These are phyloP conservation scores for Ochlodes sylvanus DNA, from an alignment of 2,888 invertebrate species.

Conservation along the genomic window DNA sequence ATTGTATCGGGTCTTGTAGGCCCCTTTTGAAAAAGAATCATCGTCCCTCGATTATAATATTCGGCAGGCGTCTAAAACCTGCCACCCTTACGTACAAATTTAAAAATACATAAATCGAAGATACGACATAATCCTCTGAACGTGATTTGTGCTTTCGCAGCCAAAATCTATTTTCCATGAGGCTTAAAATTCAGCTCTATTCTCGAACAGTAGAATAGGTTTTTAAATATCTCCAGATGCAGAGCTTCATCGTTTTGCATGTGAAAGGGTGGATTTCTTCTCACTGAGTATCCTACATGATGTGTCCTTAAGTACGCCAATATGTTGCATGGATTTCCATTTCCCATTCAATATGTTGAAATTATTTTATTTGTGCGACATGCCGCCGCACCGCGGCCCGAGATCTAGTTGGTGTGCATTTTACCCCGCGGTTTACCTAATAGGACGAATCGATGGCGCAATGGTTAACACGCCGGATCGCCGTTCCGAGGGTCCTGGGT, in stretches of 20 bases:
- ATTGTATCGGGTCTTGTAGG: conserved; percentile 27
- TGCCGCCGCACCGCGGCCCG: background rate
- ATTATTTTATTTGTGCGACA: conserved; percentile 36
- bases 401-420: conserved; percentile 20
- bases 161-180: conserved; percentile 9
- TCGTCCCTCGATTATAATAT: conserved; percentile 32
- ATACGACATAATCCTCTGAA: conserved; percentile 50
- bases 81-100: conserved; percentile 48
- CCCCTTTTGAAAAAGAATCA: conserved; percentile 31
- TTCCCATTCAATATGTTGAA: conserved; percentile 36
- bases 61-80: conserved; percentile 34
- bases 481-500: too few relatives aligned
- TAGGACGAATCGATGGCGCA: too few relatives aligned
- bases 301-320: conserved; percentile 46
- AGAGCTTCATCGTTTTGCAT: conserved; percentile 19
- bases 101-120: conserved; percentile 47
- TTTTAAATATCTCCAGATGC: conserved; percentile 8
- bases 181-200: conserved; percentile 23
- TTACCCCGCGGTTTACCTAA: background rate
- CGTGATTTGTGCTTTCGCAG: conserved; percentile 54
- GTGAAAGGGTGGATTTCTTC: conserved; percentile 29
- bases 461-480: too few relatives aligned
- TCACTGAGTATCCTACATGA: conserved; percentile 37
- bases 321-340: conserved; percentile 36
- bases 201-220: conserved; percentile 1